Base-by-base conservation (phyloP, 2,888 invertebrate species). In the Ashinkailepas kermadecensis region DNA sequence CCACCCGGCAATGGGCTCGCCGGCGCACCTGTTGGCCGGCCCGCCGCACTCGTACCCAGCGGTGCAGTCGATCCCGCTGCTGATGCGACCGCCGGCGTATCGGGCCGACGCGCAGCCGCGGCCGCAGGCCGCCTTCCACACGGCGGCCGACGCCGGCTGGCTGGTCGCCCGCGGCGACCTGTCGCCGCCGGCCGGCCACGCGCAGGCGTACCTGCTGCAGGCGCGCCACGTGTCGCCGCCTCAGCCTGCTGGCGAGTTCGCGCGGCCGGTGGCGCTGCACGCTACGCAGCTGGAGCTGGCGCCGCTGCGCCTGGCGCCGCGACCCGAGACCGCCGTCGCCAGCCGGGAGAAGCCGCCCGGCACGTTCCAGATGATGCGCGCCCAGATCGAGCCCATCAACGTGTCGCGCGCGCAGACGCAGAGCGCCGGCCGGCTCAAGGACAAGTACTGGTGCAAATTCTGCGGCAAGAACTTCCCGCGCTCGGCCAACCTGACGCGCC, bases 391-490 rank as follows among this genome's bases (percentile, higher is more conserved):
- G 23, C 79, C 79, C 23, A 57, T 57, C 23, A 23, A 23, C 57
- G 79, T 79, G 23, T 59, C 23, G 13, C n/a, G 59, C 6, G 25
- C 4, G 6, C 58, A 58, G 79, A 79, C 58, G 7, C 58, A 79
- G 23, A 25, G 59, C 25, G 6, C 58, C 13, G 58, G n/a, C 23
- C n/a, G 79, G 12, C 78, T 57, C n/a, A 78, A 79, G 18, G 25
- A 79, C n/a, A 58, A 79, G 59, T 99, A 99, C 89, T 94, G 96
- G 79, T 99, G 99, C 90, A 97, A 97, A 86, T 99, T 96, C 89
- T 99, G 99, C 88, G 97, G 97, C 81, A 96, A 97, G 88, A 88
- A 97, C 39, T 99, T 99, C 88, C 99, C 99, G 0, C 92, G 99
- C 81, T 97, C 97, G 82, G 99, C 99, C 15, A 99, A 99, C 88